Evolutionary conservation across 2,113 vertebrate species (phyloP).

Genomic region (Formicarius rufipectus): DNA sequence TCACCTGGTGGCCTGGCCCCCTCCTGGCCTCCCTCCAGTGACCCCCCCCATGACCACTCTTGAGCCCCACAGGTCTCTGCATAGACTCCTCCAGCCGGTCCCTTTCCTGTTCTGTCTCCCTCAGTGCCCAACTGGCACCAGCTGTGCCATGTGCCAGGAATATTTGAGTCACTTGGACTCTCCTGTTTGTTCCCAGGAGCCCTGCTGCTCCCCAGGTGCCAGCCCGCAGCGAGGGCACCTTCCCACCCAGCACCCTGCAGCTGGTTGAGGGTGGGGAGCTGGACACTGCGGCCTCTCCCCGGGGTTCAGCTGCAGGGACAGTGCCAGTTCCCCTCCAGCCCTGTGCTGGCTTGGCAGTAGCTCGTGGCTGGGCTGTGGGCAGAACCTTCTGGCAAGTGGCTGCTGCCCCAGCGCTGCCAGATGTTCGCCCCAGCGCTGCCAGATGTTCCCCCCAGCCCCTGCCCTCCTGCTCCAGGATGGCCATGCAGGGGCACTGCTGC

Average conservation of each 20-base stretch:
- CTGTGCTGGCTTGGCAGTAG: not conserved
- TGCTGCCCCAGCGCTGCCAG: not conserved
- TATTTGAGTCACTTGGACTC: not conserved
- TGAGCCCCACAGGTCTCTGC: not conserved
- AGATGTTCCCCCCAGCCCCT: not conserved
- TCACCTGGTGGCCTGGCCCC: accelerated
- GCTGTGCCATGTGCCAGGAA: not conserved
- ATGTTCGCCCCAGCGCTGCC: not conserved
- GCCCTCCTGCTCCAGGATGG: not conserved
- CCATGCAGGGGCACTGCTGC: accelerated
- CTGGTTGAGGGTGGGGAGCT: not conserved
- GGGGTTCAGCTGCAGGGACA: not conserved
- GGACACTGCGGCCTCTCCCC: too few relatives aligned
- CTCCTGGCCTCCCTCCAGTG: not conserved
- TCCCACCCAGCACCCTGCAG: not conserved
- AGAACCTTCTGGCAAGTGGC: not conserved
- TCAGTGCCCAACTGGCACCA: not conserved
- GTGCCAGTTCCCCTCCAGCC: not conserved
- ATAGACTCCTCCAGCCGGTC: accelerated
- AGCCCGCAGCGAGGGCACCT: accelerated
- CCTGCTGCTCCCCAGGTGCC: not conserved
- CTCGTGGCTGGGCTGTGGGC: not conserved
- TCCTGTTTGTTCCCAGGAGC: not conserved
- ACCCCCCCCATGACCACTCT: too few relatives aligned
- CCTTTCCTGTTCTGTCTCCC: not conserved